A percentile compares a stretch with the other conserved stretches of the same genome.
phyloP scores from a whole-genome alignment of 1,140 invertebrate genomes.

The Drosophila seguyi region DNA sequence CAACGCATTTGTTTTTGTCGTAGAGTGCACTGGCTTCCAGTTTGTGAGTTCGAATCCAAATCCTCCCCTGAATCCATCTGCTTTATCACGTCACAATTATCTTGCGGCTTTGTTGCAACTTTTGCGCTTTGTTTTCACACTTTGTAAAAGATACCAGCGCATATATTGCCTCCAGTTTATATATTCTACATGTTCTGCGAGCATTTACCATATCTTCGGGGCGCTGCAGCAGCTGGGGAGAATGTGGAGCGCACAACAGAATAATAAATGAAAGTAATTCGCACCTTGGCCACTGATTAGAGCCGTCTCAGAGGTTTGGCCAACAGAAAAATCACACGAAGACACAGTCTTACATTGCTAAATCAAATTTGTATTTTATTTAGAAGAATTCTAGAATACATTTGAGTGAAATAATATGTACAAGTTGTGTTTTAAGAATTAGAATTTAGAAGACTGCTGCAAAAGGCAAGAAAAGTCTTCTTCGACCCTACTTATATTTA shows the following conservation, averaged over 20 bases:
- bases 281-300: slow-evolving; percentile 25
- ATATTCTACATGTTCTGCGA: slow-evolving; percentile 2
- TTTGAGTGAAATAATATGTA: not conserved
- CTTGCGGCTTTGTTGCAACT: slow-evolving; percentile 73
- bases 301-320: slow-evolving; percentile 6
- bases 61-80: slow-evolving; percentile 7
- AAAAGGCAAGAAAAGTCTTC: not conserved
- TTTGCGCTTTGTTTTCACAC: slow-evolving; percentile 69
- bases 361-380: not conserved
- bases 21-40: slow-evolving; percentile 1
- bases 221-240: not conserved
- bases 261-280: slow-evolving; percentile 32
- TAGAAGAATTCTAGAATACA: too few species aligned
- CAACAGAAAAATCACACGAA: not conserved
- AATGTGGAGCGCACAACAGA: not conserved
- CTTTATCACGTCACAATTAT: slow-evolving; percentile 76
- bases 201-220: slow-evolving; percentile 2
- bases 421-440: not conserved
- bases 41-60: not conserved
- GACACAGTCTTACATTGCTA: not conserved
- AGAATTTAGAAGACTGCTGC: too few species aligned
- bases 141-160: too few species aligned
- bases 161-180: too few species aligned
- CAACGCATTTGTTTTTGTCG: slow-evolving; percentile 28
- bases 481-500: not conserved